Conservation (phyloP, 2,113 vertebrate species). For the Vombatus ursinus region DNA sequence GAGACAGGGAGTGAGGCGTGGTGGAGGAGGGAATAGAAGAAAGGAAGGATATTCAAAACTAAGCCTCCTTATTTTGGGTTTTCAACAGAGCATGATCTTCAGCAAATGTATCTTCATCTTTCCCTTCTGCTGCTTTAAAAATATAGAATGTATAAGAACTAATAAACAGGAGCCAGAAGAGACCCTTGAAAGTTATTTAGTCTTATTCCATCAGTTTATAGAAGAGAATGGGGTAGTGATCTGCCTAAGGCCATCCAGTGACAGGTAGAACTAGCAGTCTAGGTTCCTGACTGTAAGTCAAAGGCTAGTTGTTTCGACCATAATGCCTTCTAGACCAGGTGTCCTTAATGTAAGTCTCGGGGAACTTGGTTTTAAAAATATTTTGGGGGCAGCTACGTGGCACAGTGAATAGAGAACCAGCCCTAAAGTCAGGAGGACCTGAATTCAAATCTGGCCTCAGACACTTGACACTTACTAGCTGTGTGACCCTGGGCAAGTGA, state of each 20-base stretch:
- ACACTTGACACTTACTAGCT: too few relatives aligned
- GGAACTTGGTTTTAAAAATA: not conserved
- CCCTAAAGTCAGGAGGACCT: too few relatives aligned
- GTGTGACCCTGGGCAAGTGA: too few relatives aligned
- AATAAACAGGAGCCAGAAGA: not conserved
- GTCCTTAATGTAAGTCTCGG: not conserved
- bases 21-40: not conserved
- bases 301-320: not conserved
- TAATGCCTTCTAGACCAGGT: not conserved
- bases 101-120: too few relatives aligned
- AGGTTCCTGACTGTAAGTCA: not conserved
- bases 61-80: not conserved
- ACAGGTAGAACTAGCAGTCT: not conserved
- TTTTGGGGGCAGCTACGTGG: too few relatives aligned
- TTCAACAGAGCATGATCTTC: too few relatives aligned
- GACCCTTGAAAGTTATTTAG: not conserved
- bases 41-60: not conserved
- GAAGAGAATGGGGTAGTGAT: not conserved
- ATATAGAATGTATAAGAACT: too few relatives aligned
- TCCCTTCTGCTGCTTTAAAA: too few relatives aligned
- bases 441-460: too few relatives aligned
- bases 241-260: not conserved
- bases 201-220: not conserved
- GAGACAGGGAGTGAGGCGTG: not conserved
- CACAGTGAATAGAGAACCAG: too few relatives aligned